Evolutionary conservation across 2,113 vertebrate genomes (phyloP).

Genomic region (Benthochromis sp.): DNA sequence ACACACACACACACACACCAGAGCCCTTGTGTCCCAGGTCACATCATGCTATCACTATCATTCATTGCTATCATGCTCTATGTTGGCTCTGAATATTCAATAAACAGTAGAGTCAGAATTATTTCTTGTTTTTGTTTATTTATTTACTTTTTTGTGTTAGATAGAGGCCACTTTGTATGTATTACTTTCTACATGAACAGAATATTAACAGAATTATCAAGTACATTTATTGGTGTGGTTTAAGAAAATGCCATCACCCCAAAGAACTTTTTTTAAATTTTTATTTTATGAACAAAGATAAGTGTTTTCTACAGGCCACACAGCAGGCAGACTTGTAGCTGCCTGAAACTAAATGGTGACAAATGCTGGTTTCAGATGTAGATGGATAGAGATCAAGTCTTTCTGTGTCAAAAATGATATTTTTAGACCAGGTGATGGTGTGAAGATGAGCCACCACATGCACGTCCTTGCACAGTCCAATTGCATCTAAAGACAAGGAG

Average conservation of each 20-base stretch:
- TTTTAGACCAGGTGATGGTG: not conserved
- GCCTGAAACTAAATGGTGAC: not conserved
- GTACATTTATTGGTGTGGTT: not conserved
- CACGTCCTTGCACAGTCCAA: not conserved
- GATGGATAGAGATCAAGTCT: not conserved
- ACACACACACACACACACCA: not conserved
- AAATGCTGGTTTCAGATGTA: not conserved
- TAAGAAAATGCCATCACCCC: not conserved
- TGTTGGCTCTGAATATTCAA: not conserved
- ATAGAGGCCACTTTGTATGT: not conserved
- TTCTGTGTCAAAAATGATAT: not conserved
- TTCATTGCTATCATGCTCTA: not conserved
- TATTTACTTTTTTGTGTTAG: not conserved
- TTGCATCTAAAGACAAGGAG: not conserved
- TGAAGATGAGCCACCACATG: not conserved
- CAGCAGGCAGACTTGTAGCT: not conserved
- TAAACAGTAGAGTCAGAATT: not conserved
- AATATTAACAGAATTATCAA: not conserved
- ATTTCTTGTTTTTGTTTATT: not conserved
- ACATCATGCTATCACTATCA: not conserved
- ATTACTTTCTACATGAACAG: not conserved
- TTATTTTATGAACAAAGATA: not conserved
- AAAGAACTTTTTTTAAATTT: accelerated
- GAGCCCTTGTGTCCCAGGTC: not conserved
- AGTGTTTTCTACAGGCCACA: not conserved